phyloP scores from a whole-genome alignment of 2,888 invertebrate species.

The Automeris io region DNA sequence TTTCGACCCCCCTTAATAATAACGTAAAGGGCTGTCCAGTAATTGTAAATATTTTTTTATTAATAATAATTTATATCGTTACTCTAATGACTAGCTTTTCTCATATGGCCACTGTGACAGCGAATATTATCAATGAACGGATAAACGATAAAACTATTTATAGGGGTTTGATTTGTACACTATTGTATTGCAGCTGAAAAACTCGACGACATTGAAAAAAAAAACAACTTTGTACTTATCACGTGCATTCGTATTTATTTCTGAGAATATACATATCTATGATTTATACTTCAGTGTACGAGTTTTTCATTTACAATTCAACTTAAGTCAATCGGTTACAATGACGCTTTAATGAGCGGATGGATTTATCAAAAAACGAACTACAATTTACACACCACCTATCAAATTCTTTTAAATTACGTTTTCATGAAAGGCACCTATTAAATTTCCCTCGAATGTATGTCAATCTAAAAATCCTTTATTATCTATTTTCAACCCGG shows the following conservation, averaged over 20 bases:
- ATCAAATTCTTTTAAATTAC: conserved; percentile 5
- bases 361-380: conserved; percentile 62
- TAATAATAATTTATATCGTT: conserved; percentile 70
- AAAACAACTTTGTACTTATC: neutral
- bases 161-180: neutral
- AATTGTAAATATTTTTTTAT: conserved; percentile 67
- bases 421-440: conserved; percentile 71
- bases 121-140: conserved; percentile 29
- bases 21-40: conserved; percentile 52
- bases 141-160: conserved; percentile 8
- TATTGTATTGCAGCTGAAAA: neutral
- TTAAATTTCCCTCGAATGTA: conserved; percentile 61
- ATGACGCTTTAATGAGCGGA: conserved; percentile 48
- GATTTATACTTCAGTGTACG: too few relatives aligned
- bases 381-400: conserved; percentile 61
- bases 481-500: conserved; percentile 7
- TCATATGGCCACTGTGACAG: conserved; percentile 66
- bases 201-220: neutral
- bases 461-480: conserved; percentile 41
- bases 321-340: conserved; percentile 29
- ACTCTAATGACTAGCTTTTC: conserved; percentile 74
- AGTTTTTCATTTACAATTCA: conserved; percentile 11
- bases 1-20: conserved; percentile 62
- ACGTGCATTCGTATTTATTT: neutral
- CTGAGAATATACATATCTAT: neutral